Percentiles rank a stretch among this genome's conserved stretches.
Conservation (phyloP, 2,113 vertebrate species). For the Cairina moschata region DNA sequence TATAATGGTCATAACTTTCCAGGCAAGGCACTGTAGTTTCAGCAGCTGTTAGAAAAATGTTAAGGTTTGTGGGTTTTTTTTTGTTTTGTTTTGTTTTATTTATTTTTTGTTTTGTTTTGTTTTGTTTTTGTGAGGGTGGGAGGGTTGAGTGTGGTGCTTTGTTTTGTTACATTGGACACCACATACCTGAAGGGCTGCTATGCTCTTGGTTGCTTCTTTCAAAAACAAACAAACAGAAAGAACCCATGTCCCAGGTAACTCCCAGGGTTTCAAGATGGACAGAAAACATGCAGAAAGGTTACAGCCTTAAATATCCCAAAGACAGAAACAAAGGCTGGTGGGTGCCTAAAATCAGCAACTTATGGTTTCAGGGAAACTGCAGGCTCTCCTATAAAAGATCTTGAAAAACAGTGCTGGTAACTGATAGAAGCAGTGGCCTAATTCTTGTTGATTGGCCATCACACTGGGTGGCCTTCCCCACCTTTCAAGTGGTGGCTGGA, state of each 20-base stretch:
- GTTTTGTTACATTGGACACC: background rate
- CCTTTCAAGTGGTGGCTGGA: background rate
- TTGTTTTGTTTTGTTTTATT: background rate
- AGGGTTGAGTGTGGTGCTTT: background rate
- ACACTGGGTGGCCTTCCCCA: accelerated
- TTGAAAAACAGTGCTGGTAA: background rate
- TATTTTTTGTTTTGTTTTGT: no score
- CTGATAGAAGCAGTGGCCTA: background rate
- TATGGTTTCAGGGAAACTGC: background rate
- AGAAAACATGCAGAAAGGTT: background rate
- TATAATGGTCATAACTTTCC: background rate
- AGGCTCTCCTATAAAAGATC: background rate
- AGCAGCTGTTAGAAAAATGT: background rate
- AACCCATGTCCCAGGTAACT: background rate
- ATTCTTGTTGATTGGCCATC: background rate
- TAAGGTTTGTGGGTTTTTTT: background rate
- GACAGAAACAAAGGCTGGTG: background rate
- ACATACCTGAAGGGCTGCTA: background rate
- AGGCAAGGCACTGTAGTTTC: background rate
- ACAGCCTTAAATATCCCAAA: background rate
- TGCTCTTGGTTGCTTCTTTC: background rate
- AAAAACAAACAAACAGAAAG: background rate
- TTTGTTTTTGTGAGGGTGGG: background rate
- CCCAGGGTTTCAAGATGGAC: background rate
- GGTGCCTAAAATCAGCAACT: background rate